Evolutionary conservation across 2,113 vertebrate species (phyloP).

Genomic region (Ia io): DNA sequence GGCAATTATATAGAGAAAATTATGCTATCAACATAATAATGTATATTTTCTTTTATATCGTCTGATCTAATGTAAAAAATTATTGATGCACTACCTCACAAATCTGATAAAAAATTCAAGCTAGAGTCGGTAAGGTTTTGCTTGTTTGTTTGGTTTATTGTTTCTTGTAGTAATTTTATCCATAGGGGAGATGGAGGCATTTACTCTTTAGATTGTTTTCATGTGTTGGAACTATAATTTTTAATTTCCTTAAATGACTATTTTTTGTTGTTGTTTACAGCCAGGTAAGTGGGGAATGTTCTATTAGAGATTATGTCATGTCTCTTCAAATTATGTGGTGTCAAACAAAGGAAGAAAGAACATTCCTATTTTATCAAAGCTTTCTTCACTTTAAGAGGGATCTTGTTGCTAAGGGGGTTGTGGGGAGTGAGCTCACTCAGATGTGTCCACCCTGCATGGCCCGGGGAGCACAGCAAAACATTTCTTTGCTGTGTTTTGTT

Average conservation of each 20-base stretch:
- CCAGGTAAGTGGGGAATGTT: not conserved
- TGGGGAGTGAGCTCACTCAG: not conserved
- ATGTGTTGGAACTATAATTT: not conserved
- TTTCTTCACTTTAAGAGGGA: not conserved
- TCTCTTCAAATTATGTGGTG: not conserved
- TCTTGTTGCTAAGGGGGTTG: not conserved
- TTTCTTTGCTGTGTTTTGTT: not conserved
- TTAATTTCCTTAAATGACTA: not conserved
- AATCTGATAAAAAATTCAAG: not conserved
- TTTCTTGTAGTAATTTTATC: not conserved
- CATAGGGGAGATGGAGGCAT: not conserved
- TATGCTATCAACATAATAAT: not conserved
- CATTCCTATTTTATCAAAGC: not conserved
- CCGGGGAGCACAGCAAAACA: rapidly evolving
- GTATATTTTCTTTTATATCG: not conserved
- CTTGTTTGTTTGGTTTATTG: not conserved
- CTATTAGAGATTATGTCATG: not conserved
- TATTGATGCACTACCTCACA: not conserved
- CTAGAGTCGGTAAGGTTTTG: not conserved
- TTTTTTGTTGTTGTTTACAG: not conserved
- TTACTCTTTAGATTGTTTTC: not conserved
- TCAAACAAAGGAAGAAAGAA: not conserved
- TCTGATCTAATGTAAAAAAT: not conserved
- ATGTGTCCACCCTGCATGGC: not conserved
- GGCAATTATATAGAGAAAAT: not conserved